Evolutionary conservation across 2,113 vertebrate species (phyloP).

Genomic region (Capreolus pygargus): DNA sequence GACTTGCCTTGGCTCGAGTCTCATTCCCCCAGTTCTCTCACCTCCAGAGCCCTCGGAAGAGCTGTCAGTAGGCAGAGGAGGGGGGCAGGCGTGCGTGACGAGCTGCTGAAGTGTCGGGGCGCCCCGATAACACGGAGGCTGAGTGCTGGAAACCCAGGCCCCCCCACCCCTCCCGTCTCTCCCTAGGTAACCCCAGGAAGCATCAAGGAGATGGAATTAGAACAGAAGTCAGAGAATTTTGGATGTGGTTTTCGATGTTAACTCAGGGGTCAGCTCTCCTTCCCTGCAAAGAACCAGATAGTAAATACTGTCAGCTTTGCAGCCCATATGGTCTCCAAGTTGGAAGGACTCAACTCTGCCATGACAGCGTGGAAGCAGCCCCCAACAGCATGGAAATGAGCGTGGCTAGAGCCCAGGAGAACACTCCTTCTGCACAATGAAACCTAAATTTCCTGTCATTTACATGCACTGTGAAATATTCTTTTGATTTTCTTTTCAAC

Average conservation of each 20-base stretch:
- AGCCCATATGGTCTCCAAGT: background rate
- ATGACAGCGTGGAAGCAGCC: fast-evolving
- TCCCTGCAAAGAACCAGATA: background rate
- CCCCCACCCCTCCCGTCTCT: fast-evolving
- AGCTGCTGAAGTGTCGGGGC: background rate
- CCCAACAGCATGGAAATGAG: fast-evolving
- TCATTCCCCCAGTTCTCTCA: background rate
- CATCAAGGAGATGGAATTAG: background rate
- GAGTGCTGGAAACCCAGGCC: fast-evolving
- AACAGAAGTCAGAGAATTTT: background rate
- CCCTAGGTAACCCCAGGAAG: background rate
- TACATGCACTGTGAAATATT: background rate
- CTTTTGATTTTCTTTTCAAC: background rate
- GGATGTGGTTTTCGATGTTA: background rate
- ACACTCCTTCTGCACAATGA: background rate
- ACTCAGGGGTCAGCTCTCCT: background rate
- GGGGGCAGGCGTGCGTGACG: background rate
- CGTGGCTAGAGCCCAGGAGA: fast-evolving
- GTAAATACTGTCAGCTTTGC: background rate
- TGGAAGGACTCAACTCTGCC: background rate
- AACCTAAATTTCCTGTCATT: background rate
- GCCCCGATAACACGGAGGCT: too few relatives aligned
- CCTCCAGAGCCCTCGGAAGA: background rate
- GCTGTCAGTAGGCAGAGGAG: background rate
- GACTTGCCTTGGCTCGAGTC: background rate